Base-by-base conservation (phyloP, 2,113 vertebrate species). In the Anseranas semipalmata region DNA sequence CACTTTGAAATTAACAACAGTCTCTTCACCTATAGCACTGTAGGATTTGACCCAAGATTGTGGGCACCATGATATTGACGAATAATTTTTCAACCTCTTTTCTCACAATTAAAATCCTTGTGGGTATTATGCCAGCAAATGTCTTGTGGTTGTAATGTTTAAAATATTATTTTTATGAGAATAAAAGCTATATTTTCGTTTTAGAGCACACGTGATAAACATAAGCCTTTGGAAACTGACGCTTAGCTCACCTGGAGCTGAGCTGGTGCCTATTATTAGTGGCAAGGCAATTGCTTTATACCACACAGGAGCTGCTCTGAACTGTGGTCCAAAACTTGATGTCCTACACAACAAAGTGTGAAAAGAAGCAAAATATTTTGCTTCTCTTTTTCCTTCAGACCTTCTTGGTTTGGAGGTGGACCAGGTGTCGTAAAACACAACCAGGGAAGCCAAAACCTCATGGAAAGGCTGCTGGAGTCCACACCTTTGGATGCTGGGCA, bases 201-300 rank as follows among this genome's bases (percentile, higher is more conserved):
- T 94, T 87, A 93, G 72, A 95, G 58, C 67, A 94, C 65, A 92
- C 45, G 74, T 88, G 94, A 95, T 93, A 97, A 96, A 87, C 55
- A 85, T 33, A 37, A 94, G 87, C 73, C 83, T 95, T 96, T 96
- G 95, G 96, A 97, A 97, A 96, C 35, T 4, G 7, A 78, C 86
- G 43, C 37, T 92, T 19, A 37, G 37, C 83, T 94, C 66, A 77
- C 90, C 66, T 91, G 85, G 53, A 95, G 85, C 76, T 92, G 60
- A 33, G 91, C 75, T 85, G 59, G 87, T 91, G 68, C 48, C 50
- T 73, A 5, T 33, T 58, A 68, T 53, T 25, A 81, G n/a, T 32
- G 32, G 66, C 60, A 91, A 65, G n/a, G 75, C 41, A 74, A 35
- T 46, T 72, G 85, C 45, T 53, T 39, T 77, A 55, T 27, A 72